A percentile compares a stretch with the other conserved stretches of the same genome.
These are phyloP conservation scores for Trachops cirrhosus DNA, from an alignment of 2,797 vertebrate genomes.

Conservation along the genomic window DNA sequence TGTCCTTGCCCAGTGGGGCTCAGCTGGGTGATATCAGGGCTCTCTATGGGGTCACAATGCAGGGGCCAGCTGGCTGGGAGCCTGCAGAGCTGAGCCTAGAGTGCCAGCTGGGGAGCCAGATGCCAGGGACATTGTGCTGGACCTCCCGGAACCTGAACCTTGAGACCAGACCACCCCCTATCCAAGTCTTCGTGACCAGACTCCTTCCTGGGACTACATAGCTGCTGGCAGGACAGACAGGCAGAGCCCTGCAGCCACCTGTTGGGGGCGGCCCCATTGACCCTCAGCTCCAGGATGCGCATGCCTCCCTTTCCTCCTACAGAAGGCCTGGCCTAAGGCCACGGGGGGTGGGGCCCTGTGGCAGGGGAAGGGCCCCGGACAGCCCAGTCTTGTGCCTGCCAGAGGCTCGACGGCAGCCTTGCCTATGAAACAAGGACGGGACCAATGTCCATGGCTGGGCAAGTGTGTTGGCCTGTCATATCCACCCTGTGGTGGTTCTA, in stretches of 20 bases:
- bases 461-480: too few relatives aligned
- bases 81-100: neutral
- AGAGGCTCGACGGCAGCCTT: fast-evolving
- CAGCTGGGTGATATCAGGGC: neutral
- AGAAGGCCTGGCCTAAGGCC: neutral
- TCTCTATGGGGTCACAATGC: neutral
- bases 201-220: too few relatives aligned
- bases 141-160: neutral
- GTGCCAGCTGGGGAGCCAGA: fast-evolving
- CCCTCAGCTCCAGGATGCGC: neutral
- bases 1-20: neutral
- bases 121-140: fast-evolving
- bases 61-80: fast-evolving
- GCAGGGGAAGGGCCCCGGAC: neutral
- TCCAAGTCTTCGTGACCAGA: neutral
- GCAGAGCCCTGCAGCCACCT: neutral
- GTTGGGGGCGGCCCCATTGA: neutral
- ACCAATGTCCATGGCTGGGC: neutral
- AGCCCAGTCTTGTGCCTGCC: neutral
- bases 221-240: neutral
- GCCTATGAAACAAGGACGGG: neutral
- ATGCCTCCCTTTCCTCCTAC: neutral
- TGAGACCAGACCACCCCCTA: neutral
- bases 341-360: neutral
- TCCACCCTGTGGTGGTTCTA: neutral